Percentiles rank a stretch among this genome's conserved stretches.
Conservation (phyloP, 2,888 invertebrate species). For the Parascotia fuliginaria region DNA sequence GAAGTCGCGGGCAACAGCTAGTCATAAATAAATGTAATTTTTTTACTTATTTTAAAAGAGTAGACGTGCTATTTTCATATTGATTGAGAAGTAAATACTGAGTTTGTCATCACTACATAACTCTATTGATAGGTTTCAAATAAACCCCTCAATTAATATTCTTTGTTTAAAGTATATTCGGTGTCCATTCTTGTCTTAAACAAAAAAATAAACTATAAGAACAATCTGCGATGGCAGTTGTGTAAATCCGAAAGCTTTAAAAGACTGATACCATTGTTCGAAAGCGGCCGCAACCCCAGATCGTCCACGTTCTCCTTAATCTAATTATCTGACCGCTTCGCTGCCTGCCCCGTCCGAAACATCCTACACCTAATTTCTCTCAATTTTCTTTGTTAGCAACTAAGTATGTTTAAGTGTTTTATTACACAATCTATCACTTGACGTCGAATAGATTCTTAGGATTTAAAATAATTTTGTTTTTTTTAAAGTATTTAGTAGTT, state of each 20-base stretch:
- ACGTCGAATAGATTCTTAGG: conserved; percentile 58
- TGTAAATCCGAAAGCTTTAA: conserved; percentile 68
- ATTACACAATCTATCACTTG: conserved; percentile 64
- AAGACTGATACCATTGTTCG: conserved; percentile 72
- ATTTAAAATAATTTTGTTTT: conserved; percentile 60
- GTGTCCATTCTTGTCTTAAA: conserved; percentile 17
- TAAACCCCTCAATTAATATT: neutral
- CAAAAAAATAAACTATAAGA: conserved; percentile 47
- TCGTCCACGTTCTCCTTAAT: conserved; percentile 75
- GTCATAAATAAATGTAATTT: too few species aligned
- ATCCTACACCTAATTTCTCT: conserved; percentile 61
- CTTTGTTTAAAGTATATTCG: neutral
- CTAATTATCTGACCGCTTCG: conserved; percentile 81
- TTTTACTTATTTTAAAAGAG: too few species aligned
- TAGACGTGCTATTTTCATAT: too few species aligned
- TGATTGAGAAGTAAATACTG: too few species aligned
- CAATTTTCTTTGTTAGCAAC: conserved; percentile 64
- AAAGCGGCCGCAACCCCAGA: conserved; percentile 63
- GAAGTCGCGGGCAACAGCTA: too few species aligned
- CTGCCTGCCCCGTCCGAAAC: conserved; percentile 66
- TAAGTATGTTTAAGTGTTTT: conserved; percentile 71
- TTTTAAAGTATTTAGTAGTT: too few species aligned
- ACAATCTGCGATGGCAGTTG: conserved; percentile 58
- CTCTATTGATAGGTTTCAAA: too few species aligned
- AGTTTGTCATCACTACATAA: too few species aligned